A percentile compares a stretch with the other conserved stretches of the same genome.
These are phyloP conservation scores for Melipona bicolor DNA, from an alignment of 2,888 invertebrate species.

Conservation along the genomic window DNA sequence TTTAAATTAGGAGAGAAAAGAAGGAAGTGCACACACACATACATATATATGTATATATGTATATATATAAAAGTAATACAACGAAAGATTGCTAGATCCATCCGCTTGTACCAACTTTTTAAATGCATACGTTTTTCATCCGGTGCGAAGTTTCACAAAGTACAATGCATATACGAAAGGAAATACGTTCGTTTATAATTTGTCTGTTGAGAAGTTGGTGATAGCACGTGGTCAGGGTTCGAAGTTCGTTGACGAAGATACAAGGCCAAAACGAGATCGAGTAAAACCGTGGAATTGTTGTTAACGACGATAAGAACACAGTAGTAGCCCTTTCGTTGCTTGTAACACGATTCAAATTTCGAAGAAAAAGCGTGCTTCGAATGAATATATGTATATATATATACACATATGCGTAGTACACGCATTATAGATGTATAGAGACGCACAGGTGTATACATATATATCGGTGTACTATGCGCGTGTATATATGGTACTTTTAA, in stretches of 20 bases:
- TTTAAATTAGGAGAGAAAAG: constrained; percentile 31
- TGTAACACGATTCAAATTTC: constrained; percentile 45
- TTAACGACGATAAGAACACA: constrained; percentile 36
- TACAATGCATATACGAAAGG: neutral
- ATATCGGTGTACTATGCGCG: constrained; percentile 4
- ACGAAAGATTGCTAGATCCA: constrained; percentile 18
- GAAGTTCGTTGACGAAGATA: constrained; percentile 39
- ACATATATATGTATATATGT: neutral
- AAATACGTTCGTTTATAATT: neutral
- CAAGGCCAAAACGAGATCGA: constrained; percentile 22
- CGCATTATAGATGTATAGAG: too few relatives aligned
- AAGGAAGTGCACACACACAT: constrained; percentile 22
- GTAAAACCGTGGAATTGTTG: constrained; percentile 38
- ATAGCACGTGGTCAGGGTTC: constrained; percentile 43
- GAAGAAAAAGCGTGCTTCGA: constrained; percentile 33
- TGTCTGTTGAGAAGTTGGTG: neutral
- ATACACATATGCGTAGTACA: neutral
- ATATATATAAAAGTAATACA: neutral
- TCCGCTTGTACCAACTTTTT: constrained; percentile 36
- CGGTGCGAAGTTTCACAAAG: constrained; percentile 17
- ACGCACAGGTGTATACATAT: too few relatives aligned
- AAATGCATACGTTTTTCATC: constrained; percentile 13
- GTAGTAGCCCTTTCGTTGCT: constrained; percentile 36
- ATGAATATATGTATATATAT: constrained; percentile 1
- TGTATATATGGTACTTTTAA: constrained; percentile 23